Evolutionary conservation across 1,140 invertebrate species (phyloP), one percentile per base, ranked within the genome.

Genomic region (Dermatophagoides farinae): DNA sequence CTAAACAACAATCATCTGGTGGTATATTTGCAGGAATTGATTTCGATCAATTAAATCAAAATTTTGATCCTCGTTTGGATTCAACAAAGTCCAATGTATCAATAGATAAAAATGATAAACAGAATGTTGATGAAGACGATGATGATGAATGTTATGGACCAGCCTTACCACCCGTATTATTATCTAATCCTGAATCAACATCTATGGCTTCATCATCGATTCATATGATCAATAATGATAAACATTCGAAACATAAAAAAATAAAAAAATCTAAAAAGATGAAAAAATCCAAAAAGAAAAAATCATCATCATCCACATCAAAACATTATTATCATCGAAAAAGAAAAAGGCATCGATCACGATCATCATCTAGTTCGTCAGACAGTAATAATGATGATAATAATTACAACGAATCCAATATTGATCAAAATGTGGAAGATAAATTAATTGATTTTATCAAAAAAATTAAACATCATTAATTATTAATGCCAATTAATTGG

Each of bases 21-120:
- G 58, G 58, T 31, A 60, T 60, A 11, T 86, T 86, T 66, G 81
- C 82, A 0, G 80, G 82, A 62, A 70, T 86, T 23, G 80, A 83
- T 71, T 75, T 83, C 14, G 79, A 81, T 62, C 77, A 73, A 70
- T 71, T 71, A 54, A 73, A 74, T 64, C n/a, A 75, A 73, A 62
- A 70, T 44, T 54, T 63, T 10, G 53, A 25, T 18, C 41, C 49
- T 44, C 12, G 31, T 37, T 25, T 41, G 6, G 20, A 60, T 18
- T 23, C 41, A 23, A 44, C 12, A 23, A 20, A 57, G 40, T 11
- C 31, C 18, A 1, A 52, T 12, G 50, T 25, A 12, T 10, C 20
- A 52, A 39, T 43, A 10, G 37, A 62, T 31, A 2, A 31, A 31
- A 8, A 31, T 31, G 2, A 31, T 25, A 20, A 18, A 10, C 22